These are phyloP conservation scores for Zosterops hypoxanthus DNA, from an alignment of 2,113 vertebrate genomes.

Conservation along the genomic window DNA sequence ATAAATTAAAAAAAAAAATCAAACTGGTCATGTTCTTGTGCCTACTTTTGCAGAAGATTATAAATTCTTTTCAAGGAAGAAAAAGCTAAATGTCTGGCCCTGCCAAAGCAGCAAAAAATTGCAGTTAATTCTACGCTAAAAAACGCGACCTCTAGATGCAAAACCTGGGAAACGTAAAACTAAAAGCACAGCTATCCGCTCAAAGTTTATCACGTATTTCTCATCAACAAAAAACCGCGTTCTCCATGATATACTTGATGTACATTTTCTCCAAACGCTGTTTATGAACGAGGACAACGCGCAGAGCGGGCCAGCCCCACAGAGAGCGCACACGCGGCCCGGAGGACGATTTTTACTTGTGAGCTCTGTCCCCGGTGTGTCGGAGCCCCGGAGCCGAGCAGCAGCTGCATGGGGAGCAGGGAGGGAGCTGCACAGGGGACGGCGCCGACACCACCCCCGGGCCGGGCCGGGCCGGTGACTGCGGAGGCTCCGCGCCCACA, in stretches of 20 bases:
- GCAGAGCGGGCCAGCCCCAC: background rate
- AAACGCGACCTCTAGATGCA: background rate
- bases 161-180: background rate
- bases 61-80: background rate
- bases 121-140: background rate
- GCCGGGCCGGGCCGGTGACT: too few relatives aligned
- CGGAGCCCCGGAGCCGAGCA: accelerated
- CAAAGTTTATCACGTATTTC: background rate
- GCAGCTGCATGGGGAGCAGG: accelerated
- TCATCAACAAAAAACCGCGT: background rate
- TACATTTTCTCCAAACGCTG: accelerated
- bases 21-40: background rate
- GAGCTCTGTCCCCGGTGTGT: accelerated
- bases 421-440: too few relatives aligned
- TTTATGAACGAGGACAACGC: accelerated
- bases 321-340: accelerated
- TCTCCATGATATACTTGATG: accelerated
- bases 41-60: background rate
- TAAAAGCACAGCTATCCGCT: accelerated
- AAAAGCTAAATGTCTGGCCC: background rate
- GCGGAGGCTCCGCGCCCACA: too few relatives aligned
- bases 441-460: accelerated
- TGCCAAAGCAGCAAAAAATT: accelerated
- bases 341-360: accelerated
- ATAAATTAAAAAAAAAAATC: background rate